Evolutionary conservation across 2,797 vertebrate species (phyloP).

Genomic region (Molossus molossus): DNA sequence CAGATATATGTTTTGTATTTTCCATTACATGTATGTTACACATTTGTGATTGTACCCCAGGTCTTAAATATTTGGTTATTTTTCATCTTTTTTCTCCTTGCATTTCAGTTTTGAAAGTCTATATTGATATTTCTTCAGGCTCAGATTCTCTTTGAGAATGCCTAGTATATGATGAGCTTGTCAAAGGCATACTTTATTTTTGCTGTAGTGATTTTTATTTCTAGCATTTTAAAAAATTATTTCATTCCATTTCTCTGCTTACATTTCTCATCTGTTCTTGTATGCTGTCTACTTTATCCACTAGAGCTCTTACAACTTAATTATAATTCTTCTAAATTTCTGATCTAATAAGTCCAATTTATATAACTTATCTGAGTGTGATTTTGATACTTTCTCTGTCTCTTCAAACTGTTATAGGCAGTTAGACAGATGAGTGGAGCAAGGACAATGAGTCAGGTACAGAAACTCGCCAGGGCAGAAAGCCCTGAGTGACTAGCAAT

Average conservation of each 20-base stretch:
- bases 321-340: neutral
- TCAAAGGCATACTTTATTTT: neutral
- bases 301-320: neutral
- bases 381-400: neutral
- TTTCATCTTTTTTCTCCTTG: neutral
- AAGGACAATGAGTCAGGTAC: too few species aligned
- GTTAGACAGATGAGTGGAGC: too few species aligned
- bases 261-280: neutral
- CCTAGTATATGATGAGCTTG: neutral
- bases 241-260: neutral
- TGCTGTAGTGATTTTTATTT: neutral
- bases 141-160: neutral
- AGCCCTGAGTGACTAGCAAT: too few species aligned
- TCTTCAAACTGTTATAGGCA: neutral
- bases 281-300: neutral
- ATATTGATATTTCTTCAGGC: neutral
- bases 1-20: neutral
- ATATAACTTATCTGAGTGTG: neutral
- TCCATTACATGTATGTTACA: neutral
- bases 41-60: neutral
- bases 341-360: neutral
- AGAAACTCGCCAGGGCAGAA: too few species aligned
- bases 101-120: neutral
- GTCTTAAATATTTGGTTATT: neutral
- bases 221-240: neutral